phyloP scores from a whole-genome alignment of 2,888 invertebrate genomes.

The Drosophila rubida region DNA sequence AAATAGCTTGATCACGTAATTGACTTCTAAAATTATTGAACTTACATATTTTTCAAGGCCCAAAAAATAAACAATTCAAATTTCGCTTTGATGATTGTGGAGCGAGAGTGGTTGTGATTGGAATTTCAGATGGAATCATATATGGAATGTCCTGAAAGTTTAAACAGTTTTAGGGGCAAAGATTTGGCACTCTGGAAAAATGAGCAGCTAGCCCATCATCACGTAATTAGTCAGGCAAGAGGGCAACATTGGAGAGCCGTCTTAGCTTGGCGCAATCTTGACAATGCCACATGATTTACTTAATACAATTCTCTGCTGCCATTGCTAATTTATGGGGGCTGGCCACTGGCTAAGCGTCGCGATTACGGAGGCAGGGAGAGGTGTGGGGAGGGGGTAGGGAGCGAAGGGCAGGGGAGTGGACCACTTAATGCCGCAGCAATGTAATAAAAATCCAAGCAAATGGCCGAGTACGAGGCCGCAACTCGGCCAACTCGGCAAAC shows the following conservation, averaged over 20 bases:
- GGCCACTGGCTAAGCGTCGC: slow-evolving; percentile 16
- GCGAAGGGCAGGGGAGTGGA: slow-evolving; percentile 7
- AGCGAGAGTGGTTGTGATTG: no score
- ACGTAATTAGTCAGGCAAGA: slow-evolving; percentile 54
- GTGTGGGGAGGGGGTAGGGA: slow-evolving; percentile 5
- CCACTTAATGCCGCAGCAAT: slow-evolving; percentile 70
- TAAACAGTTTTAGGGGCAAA: no score
- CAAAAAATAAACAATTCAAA: no score
- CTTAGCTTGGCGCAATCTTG: slow-evolving; percentile 19
- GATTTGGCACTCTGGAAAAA: no score
- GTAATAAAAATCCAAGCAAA: slow-evolving; percentile 72
- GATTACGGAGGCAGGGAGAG: background rate
- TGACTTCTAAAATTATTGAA: no score
- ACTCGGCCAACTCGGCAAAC: no score
- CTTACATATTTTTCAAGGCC: no score
- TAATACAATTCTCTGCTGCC: slow-evolving; percentile 63
- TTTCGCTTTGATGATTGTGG: no score
- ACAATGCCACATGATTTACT: slow-evolving; percentile 67
- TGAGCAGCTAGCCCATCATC: no score
- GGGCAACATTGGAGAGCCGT: slow-evolving; percentile 29
- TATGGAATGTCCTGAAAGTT: no score
- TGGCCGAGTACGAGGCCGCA: slow-evolving; percentile 39
- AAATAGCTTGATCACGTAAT: no score
- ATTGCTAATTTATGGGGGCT: slow-evolving; percentile 67
- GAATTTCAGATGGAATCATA: no score